These are phyloP conservation scores for Callinectes sapidus DNA, from an alignment of 2,888 invertebrate genomes.

Conservation along the genomic window DNA sequence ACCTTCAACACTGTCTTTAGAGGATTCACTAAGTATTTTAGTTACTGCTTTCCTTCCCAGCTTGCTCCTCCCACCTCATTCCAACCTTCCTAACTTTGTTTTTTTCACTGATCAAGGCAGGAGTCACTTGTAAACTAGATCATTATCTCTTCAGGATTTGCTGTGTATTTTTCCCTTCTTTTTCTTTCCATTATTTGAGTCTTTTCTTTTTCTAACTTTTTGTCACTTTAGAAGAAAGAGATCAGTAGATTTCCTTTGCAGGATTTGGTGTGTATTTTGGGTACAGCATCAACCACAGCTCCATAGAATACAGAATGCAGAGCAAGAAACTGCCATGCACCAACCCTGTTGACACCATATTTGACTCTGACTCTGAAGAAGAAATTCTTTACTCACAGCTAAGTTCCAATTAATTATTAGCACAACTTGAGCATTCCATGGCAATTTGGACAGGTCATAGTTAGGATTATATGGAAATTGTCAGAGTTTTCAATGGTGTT, in stretches of 20 bases:
- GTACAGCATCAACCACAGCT: constrained; percentile 46
- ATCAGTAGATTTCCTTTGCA: neutral
- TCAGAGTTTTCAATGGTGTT: neutral
- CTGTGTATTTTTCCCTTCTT: neutral
- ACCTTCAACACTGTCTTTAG: too few relatives aligned
- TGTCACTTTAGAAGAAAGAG: neutral
- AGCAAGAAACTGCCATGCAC: constrained; percentile 22
- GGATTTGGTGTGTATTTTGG: constrained; percentile 41
- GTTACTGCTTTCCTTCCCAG: too few relatives aligned
- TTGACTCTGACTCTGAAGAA: constrained; percentile 56
- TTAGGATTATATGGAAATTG: neutral
- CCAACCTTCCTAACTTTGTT: neutral
- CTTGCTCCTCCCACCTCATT: too few relatives aligned
- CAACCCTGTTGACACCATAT: constrained; percentile 31
- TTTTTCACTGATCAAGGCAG: neutral
- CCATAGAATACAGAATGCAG: constrained; percentile 49
- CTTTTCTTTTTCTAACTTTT: too few relatives aligned
- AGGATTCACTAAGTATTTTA: too few relatives aligned
- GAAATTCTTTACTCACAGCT: constrained; percentile 45
- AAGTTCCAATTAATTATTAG: neutral
- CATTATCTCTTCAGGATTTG: neutral
- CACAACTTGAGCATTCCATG: neutral
- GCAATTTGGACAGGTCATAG: neutral
- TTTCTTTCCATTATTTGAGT: too few relatives aligned
- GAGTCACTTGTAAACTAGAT: neutral